These are phyloP conservation scores for Lates japonicus DNA, from an alignment of 2,797 vertebrate species.

Conservation along the genomic window DNA sequence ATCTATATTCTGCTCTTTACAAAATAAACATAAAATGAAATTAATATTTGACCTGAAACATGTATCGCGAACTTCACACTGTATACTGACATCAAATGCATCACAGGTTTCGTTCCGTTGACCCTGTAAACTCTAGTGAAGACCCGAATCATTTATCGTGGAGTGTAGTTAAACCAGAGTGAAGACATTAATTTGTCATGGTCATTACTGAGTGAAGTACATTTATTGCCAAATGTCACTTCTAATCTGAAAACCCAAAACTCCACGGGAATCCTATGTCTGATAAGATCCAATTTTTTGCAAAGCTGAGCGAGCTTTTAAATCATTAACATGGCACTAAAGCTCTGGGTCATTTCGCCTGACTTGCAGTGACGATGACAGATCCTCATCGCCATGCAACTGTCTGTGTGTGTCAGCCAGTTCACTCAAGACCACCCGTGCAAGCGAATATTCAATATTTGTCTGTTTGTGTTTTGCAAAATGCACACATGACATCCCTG, in stretches of 20 bases:
- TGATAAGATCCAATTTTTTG: conserved; percentile 18
- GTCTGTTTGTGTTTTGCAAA: conserved; percentile 49
- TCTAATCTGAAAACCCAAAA: too few relatives aligned
- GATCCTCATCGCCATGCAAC: conserved; percentile 32
- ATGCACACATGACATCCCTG: not conserved
- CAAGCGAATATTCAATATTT: conserved; percentile 75
- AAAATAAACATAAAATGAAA: too few relatives aligned
- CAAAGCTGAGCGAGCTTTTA: not conserved
- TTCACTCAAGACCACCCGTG: conserved; percentile 6
- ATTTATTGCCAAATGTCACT: not conserved
- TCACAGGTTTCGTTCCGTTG: too few relatives aligned
- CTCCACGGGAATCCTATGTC: too few relatives aligned
- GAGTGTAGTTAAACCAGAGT: not conserved
- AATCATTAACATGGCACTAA: conserved; percentile 61
- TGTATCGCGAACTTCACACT: too few relatives aligned
- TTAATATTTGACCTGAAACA: too few relatives aligned
- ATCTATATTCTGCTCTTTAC: too few relatives aligned
- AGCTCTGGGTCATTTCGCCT: conserved; percentile 55
- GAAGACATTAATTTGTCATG: not conserved
- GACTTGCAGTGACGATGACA: conserved; percentile 43
- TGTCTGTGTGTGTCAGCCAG: conserved; percentile 17
- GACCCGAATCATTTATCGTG: too few relatives aligned
- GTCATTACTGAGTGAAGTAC: too few relatives aligned
- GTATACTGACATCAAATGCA: too few relatives aligned
- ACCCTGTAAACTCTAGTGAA: too few relatives aligned